Base-by-base conservation (phyloP, 1,140 invertebrate species). In the Drosophila takahashii region DNA sequence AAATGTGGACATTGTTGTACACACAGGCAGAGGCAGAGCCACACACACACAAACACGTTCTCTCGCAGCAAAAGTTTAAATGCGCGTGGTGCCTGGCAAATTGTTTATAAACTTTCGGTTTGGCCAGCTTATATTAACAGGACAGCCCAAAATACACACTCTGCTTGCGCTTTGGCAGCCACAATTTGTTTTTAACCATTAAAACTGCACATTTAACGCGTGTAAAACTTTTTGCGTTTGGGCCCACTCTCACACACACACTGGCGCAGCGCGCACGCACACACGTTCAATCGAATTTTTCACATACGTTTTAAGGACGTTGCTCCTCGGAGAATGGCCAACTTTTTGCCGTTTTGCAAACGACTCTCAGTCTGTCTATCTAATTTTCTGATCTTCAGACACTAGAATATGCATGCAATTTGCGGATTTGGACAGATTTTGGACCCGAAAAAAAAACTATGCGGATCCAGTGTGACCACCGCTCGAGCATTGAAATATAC, bases 1-100 rank as follows among this genome's bases (percentile, higher is more conserved):
- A 85, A 86, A 86, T 86, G 78, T 87, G 81, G 78, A 81, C 83
- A 86, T 86, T 81, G 81, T 84, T 84, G 81, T 84, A 84, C 81
- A 84, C 77, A 84, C 72, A 78, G 60, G 64, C 58, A 74, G 47
- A 78, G 60, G 64, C 58, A 74, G 47, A 50, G 47, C 9, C 76
- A 61, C 42, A 34, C 36, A 71, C 53, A 79, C 58, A 69, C 61
- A 54, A 37, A 32, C 26, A 64, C 42, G 75, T 53, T 53, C 47
- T 11, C 41, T 44, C 41, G 76, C 52, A 80, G 65, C 79, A 89
- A 84, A 89, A 77, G 64, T 87, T 59, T 76, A 39, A 57, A 62
- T 76, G 59, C 72, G 26, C n/a, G 66, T 41, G 56, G 81, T 54
- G 7, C 47, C 56, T 39, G 34, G 15, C 36, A 51, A 29, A 39